Base-by-base conservation (phyloP, 2,888 invertebrate species). In the Choristoneura rosaceana region DNA sequence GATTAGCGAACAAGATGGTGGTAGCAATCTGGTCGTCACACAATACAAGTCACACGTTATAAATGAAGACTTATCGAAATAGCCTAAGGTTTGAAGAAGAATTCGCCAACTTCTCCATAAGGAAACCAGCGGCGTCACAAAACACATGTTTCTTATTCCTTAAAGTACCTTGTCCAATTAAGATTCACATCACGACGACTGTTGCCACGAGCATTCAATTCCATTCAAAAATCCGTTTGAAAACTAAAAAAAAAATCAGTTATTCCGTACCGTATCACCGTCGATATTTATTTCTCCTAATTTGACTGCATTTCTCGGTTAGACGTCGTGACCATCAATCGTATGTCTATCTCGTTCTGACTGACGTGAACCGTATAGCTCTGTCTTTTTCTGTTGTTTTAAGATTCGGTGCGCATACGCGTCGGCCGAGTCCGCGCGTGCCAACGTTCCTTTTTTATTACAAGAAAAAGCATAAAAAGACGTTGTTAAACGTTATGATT, bases 271-370 rank as follows among this genome's bases (percentile, higher is more conserved):
- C 80, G 80, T 84, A 86, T 86, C 82, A 81, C 79, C 81, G 78
- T 81, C 83, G 79, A 89, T 90, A 89, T 90, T 91, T 90, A 90
- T 89, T 90, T 90, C 90, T 89, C 83, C 88, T 91, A 92, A 93
- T 92, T 93, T 91, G 90, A 91, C 88, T 90, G 87, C 88, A 91
- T 92, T 91, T 92, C 91, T 90, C 82, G 82, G 82, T 85, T 88
- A 80, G 77, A 76, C 81, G 89, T 84, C 88, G 90, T 86, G 84
- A 80, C 82, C 90, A 88, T 92, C 87, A 87, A 90, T 91, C 88
- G 86, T 86, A 87, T 75, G 75, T 25, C 79, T 76, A 73, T 87
- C 88, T 78, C 81, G 34, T 70, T 92, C 80, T 17, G 34, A 52
- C 82, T 3, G 41, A 12, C 9, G n/a, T 0, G 7, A 15, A 7